phyloP scores from a whole-genome alignment of 2,888 invertebrate species.

The Eristalis tenax region DNA sequence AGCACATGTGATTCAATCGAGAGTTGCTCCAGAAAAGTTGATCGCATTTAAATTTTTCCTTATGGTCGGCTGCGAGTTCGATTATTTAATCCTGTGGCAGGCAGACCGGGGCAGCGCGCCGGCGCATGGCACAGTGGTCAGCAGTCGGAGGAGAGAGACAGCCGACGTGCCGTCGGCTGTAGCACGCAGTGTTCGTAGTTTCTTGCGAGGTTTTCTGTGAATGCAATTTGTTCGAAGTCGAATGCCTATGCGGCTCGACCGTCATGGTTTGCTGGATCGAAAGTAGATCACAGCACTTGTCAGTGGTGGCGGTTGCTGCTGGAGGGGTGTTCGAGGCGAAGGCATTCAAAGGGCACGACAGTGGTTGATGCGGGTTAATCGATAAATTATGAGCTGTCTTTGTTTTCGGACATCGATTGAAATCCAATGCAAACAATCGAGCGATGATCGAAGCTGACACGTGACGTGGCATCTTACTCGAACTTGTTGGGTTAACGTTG shows the following conservation, averaged over 20 bases:
- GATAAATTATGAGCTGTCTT: not conserved
- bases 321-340: not conserved
- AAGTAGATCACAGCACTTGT: not conserved
- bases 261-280: not conserved
- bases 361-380: not conserved
- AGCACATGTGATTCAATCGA: slow-evolving; percentile 67
- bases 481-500: too few relatives aligned
- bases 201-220: not conserved
- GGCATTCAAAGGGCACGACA: not conserved
- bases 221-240: not conserved
- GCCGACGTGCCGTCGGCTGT: not conserved
- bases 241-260: not conserved
- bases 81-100: not conserved
- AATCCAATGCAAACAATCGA: not conserved
- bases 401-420: not conserved
- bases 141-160: not conserved
- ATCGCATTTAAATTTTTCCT: slow-evolving; percentile 60
- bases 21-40: slow-evolving; percentile 70
- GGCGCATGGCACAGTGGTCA: not conserved
- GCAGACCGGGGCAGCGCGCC: too few relatives aligned
- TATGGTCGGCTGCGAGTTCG: not conserved
- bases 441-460: too few relatives aligned
- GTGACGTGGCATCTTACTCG: not conserved
- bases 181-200: not conserved
- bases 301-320: not conserved